Conservation (phyloP, 2,797 vertebrate species). For the Rhincodon typus region DNA sequence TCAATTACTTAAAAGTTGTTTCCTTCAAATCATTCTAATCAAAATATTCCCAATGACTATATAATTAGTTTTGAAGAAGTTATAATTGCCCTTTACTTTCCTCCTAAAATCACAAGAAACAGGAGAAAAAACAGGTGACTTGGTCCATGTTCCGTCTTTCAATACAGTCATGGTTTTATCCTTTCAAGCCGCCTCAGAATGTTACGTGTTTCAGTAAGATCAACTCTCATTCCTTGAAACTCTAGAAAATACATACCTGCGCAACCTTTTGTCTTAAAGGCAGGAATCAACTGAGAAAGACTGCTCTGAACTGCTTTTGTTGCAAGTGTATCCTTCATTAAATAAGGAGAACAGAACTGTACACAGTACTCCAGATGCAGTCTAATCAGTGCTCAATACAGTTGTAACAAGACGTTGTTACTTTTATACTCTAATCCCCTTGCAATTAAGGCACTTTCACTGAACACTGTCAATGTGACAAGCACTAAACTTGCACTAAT, state of each 20-base stretch:
- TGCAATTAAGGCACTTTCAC: no score
- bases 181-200: no score
- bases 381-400: background rate
- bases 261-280: background rate
- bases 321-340: background rate
- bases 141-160: background rate
- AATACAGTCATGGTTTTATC: background rate
- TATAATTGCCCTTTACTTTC: background rate
- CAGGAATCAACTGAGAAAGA: background rate
- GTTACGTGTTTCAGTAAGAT: no score
- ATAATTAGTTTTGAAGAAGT: background rate
- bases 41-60: background rate
- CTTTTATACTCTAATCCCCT: background rate
- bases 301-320: background rate
- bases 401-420: background rate
- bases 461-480: no score
- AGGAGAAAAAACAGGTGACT: background rate
- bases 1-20: background rate
- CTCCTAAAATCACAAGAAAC: background rate
- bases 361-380: background rate
- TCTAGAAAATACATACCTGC: no score
- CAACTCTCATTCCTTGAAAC: no score
- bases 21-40: background rate
- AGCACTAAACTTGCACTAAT: background rate
- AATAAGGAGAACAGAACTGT: background rate